Percentiles rank a stretch among this genome's conserved stretches.
Evolutionary conservation across 2,113 vertebrate genomes (phyloP).

Genomic region (Phyllopteryx taeniolatus): DNA sequence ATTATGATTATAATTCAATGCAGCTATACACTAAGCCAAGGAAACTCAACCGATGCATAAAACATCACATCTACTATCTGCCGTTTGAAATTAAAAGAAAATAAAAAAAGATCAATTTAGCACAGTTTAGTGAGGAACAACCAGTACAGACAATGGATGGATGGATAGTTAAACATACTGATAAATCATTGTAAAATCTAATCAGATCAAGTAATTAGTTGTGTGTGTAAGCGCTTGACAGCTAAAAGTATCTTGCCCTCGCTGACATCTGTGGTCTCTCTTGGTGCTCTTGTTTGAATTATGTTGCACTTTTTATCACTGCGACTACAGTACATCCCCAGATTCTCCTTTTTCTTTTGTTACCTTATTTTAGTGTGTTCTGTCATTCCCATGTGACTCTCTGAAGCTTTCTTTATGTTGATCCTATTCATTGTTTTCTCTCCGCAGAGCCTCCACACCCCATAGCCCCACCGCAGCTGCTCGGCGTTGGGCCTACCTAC

Average conservation of each 20-base stretch:
- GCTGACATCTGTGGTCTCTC: not conserved
- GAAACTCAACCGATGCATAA: conserved; percentile 1
- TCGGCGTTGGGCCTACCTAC: conserved; percentile 92
- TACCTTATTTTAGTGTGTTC: conserved; percentile 16
- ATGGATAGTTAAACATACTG: not conserved
- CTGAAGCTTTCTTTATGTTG: conserved; percentile 20
- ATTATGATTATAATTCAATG: conserved; percentile 21
- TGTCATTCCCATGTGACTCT: conserved; percentile 1
- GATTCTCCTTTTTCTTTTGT: conserved; percentile 2
- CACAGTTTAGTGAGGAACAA: too few species aligned
- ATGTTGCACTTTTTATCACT: conserved; percentile 3
- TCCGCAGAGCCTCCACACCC: conserved; percentile 89
- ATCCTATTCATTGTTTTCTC: conserved; percentile 30
- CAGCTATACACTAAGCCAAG: not conserved
- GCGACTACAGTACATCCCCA: not conserved
- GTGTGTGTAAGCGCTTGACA: not conserved
- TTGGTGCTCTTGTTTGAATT: not conserved
- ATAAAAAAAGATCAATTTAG: not conserved
- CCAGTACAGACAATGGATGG: too few species aligned
- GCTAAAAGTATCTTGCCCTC: not conserved
- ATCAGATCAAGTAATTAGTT: not conserved
- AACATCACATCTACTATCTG: conserved; percentile 7
- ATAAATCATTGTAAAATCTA: not conserved
- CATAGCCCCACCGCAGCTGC: conserved; percentile 92
- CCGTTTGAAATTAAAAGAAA: conserved; percentile 16